phyloP scores from a whole-genome alignment of 1,140 invertebrate species.

The Drosophila trapezifrons region DNA sequence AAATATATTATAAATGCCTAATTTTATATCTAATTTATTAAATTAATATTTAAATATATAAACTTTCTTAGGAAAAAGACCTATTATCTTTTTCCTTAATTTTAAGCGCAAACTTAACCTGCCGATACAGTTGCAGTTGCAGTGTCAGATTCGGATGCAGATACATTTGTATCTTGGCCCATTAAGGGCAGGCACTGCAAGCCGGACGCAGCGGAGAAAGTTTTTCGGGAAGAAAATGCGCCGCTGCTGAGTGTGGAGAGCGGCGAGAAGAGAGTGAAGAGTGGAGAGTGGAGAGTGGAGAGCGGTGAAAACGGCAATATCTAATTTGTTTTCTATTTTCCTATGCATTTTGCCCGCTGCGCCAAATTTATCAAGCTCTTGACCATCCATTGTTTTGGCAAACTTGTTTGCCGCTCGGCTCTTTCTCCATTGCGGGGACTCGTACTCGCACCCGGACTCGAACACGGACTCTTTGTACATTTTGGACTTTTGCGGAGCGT shows the following conservation, averaged over 20 bases:
- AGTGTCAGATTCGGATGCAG: slow-evolving; percentile 17
- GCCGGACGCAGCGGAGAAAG: slow-evolving; percentile 48
- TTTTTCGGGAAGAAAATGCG: slow-evolving; percentile 51
- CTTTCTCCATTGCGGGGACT: slow-evolving; percentile 8
- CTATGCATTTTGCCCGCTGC: slow-evolving; percentile 37
- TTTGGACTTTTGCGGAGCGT: slow-evolving; percentile 33
- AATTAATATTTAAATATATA: background rate
- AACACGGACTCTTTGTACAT: slow-evolving; percentile 3
- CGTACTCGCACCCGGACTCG: background rate
- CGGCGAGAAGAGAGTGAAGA: slow-evolving; percentile 1
- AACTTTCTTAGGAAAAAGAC: background rate
- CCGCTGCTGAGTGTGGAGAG: background rate
- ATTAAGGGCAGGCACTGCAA: slow-evolving; percentile 42
- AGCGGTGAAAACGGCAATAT: slow-evolving; percentile 20
- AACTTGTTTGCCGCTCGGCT: slow-evolving; percentile 37
- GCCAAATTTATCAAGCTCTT: slow-evolving; percentile 51
- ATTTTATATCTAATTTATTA: background rate
- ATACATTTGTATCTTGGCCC: slow-evolving; percentile 38
- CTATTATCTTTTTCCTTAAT: no score
- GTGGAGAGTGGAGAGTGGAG: slow-evolving; percentile 21
- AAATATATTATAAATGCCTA: background rate
- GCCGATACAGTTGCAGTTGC: slow-evolving; percentile 11
- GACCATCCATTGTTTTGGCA: slow-evolving; percentile 54
- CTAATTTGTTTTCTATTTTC: slow-evolving; percentile 58
- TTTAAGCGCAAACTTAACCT: background rate